phyloP scores from a whole-genome alignment of 1,140 invertebrate genomes.

The Portunus trituberculatus region DNA sequence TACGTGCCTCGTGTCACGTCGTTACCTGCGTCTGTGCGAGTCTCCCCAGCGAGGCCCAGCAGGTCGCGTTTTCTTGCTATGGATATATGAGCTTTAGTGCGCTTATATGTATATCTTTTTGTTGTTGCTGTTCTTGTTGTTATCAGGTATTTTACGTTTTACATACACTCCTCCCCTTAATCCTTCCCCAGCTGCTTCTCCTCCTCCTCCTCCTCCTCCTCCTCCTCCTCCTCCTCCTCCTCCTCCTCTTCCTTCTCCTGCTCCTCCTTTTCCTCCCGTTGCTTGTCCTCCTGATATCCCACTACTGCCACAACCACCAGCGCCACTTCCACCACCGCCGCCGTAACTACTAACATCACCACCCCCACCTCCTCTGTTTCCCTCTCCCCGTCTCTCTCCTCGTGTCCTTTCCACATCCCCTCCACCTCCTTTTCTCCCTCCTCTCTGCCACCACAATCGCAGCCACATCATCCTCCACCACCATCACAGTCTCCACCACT shows the following conservation, averaged over 20 bases:
- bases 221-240: background rate
- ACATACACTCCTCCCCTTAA: background rate
- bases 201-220: background rate
- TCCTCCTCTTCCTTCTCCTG: background rate
- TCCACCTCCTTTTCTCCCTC: background rate
- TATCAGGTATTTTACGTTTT: background rate
- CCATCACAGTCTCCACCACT: no score
- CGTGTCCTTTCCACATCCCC: background rate
- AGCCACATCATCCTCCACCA: no score
- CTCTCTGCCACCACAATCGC: no score
- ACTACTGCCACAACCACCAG: background rate
- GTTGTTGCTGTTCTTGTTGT: background rate
- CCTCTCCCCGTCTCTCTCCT: no score
- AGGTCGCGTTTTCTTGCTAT: background rate
- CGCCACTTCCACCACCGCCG: no score
- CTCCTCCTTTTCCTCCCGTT: background rate
- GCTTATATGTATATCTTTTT: background rate
- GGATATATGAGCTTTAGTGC: constrained; percentile 6
- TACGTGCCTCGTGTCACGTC: no score
- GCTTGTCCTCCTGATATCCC: background rate
- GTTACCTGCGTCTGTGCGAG: no score
- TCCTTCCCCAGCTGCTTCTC: constrained; percentile 35
- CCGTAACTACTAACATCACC: no score
- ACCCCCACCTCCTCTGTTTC: no score
- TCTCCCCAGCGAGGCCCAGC: background rate